A percentile compares a stretch with the other conserved stretches of the same genome.
phyloP scores from a whole-genome alignment of 2,113 vertebrate genomes.

The Alosa alosa region DNA sequence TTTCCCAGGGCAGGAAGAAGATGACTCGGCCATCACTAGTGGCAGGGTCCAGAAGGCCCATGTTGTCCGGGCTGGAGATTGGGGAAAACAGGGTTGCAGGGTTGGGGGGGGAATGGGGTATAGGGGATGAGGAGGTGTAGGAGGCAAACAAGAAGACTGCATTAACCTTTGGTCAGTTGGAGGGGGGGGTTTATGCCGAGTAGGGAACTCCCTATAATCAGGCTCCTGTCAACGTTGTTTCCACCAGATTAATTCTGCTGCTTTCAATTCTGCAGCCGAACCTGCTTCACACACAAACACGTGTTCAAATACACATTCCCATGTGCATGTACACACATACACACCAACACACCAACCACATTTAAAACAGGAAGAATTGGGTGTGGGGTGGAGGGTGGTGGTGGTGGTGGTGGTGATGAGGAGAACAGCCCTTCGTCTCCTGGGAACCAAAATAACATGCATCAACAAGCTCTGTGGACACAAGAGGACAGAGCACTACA shows the following conservation, averaged over 20 bases:
- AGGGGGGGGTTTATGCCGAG: slow-evolving; percentile 59
- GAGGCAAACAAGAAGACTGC: slow-evolving; percentile 70
- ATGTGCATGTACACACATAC: neutral
- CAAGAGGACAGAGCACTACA: neutral
- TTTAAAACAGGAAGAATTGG: slow-evolving; percentile 12
- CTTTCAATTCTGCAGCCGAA: slow-evolving; percentile 10
- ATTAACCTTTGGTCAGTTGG: slow-evolving; percentile 74
- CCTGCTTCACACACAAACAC: neutral
- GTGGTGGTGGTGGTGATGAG: neutral
- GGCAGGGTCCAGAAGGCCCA: slow-evolving; percentile 94
- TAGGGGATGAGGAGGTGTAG: slow-evolving; percentile 62
- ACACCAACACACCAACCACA: slow-evolving; percentile 50
- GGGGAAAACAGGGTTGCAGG: neutral
- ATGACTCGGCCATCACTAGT: slow-evolving; percentile 96
- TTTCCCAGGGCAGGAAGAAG: slow-evolving; percentile 98
- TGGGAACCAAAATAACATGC: neutral
- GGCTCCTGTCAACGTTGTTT: slow-evolving; percentile 71
- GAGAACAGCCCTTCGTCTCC: neutral
- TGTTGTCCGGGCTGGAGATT: slow-evolving; percentile 85
- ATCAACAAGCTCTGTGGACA: slow-evolving; percentile 6
- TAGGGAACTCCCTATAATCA: slow-evolving; percentile 73
- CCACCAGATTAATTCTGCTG: slow-evolving; percentile 66
- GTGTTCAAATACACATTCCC: slow-evolving; percentile 22
- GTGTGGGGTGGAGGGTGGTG: neutral
- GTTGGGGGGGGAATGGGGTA: slow-evolving; percentile 26